Conservation (phyloP, 2,113 vertebrate genomes). For the Rhynchopsitta pachyrhyncha region DNA sequence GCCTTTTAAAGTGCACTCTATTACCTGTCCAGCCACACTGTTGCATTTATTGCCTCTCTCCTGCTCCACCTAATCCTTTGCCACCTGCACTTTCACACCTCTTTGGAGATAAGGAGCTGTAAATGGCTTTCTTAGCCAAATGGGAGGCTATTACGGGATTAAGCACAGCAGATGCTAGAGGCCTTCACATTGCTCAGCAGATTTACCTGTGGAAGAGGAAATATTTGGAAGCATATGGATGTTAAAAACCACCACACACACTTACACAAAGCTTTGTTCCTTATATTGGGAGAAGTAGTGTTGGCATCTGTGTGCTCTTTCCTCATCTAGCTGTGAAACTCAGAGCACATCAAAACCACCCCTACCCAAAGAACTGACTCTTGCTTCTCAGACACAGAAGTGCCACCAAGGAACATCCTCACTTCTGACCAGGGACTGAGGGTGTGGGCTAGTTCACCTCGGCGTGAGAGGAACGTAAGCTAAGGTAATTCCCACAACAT, state of each 20-base stretch:
- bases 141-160: neutral
- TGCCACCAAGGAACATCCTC: neutral
- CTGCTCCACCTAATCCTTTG: neutral
- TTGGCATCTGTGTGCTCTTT: neutral
- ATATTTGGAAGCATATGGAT: neutral
- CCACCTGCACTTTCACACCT: neutral
- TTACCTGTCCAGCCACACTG: neutral
- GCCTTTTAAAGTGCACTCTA: neutral
- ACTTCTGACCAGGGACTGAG: too few species aligned
- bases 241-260: neutral
- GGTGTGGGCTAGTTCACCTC: neutral
- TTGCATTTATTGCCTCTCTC: neutral
- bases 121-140: neutral
- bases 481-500: neutral
- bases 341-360: accelerated
- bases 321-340: neutral
- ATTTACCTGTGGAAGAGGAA: neutral
- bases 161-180: neutral
- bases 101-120: neutral
- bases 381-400: neutral
- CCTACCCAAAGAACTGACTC: too few species aligned
- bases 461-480: accelerated
- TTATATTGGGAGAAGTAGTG: neutral
- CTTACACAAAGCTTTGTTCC: neutral
- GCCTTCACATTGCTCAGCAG: neutral